phyloP scores from a whole-genome alignment of 2,888 invertebrate genomes.

The Eupithecia centaureata region DNA sequence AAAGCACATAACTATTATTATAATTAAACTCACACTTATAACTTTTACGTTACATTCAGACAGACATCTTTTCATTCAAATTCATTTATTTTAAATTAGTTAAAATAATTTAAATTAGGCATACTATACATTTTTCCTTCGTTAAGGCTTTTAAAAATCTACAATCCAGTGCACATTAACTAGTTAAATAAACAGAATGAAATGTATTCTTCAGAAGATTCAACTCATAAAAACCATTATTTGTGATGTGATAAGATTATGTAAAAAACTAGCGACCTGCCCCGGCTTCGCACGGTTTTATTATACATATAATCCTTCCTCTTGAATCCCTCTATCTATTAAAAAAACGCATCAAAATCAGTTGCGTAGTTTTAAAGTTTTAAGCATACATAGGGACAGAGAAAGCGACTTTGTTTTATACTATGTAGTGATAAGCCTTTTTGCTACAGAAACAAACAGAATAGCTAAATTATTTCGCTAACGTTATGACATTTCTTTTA shows the following conservation, averaged over 20 bases:
- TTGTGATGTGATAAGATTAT: neutral
- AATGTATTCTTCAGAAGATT: neutral
- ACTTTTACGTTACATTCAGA: neutral
- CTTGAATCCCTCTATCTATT: too few relatives aligned
- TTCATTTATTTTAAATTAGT: neutral
- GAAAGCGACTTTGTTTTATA: too few relatives aligned
- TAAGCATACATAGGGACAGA: too few relatives aligned
- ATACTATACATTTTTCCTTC: neutral
- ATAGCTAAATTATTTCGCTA: neutral
- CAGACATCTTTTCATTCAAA: neutral
- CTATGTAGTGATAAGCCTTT: too few relatives aligned
- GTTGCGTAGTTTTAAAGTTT: too few relatives aligned
- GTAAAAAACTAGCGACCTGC: too few relatives aligned
- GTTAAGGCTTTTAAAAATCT: neutral
- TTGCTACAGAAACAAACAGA: neutral
- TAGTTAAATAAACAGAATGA: neutral
- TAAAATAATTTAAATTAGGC: slow-evolving; percentile 3
- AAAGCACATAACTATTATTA: slow-evolving; percentile 5
- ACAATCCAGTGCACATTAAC: neutral
- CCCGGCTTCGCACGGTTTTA: too few relatives aligned
- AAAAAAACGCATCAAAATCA: too few relatives aligned
- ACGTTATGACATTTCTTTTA: neutral
- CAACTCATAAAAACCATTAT: neutral
- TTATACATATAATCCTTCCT: too few relatives aligned
- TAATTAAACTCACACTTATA: too few relatives aligned